A percentile compares a stretch with the other conserved stretches of the same genome.
These are phyloP conservation scores for Drosophila helvetica DNA, from an alignment of 2,888 invertebrate genomes.

Conservation along the genomic window DNA sequence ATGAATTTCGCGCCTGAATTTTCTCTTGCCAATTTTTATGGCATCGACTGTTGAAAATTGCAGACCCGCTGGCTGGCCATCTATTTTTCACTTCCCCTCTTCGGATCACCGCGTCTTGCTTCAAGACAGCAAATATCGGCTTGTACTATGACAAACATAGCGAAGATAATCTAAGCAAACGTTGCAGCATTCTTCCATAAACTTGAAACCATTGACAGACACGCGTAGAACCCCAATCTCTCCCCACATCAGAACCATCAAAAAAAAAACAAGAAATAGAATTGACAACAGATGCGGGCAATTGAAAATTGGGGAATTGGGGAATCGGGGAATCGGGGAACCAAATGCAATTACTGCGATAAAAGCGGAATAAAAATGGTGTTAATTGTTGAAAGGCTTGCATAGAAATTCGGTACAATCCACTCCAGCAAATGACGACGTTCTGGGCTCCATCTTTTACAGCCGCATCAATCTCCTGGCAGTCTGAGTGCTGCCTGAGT, in stretches of 20 bases:
- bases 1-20: constrained; percentile 57
- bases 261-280: constrained; percentile 13
- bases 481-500: constrained; percentile 44
- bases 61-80: constrained; percentile 45
- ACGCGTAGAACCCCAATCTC: constrained; percentile 43
- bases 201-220: constrained; percentile 65
- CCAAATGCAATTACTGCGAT: constrained; percentile 60
- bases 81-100: constrained; percentile 6
- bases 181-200: constrained; percentile 47
- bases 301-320: constrained; percentile 51
- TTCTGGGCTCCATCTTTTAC: constrained; percentile 50
- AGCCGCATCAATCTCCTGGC: constrained; percentile 64
- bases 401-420: constrained; percentile 34
- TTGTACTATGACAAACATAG: too few relatives aligned
- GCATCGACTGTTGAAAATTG: constrained; percentile 24
- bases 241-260: constrained; percentile 1
- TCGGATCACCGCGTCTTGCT: too few relatives aligned
- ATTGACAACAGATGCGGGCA: constrained; percentile 62
- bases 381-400: constrained; percentile 62
- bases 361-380: constrained; percentile 70
- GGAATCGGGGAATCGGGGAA: constrained; percentile 20
- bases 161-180: background rate
- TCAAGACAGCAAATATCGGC: too few relatives aligned
- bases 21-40: constrained; percentile 44
- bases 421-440: constrained; percentile 25